A percentile compares a stretch with the other conserved stretches of the same genome.
These are phyloP conservation scores for Actenoides lindsayi DNA, from an alignment of 2,113 vertebrate species.

Conservation along the genomic window DNA sequence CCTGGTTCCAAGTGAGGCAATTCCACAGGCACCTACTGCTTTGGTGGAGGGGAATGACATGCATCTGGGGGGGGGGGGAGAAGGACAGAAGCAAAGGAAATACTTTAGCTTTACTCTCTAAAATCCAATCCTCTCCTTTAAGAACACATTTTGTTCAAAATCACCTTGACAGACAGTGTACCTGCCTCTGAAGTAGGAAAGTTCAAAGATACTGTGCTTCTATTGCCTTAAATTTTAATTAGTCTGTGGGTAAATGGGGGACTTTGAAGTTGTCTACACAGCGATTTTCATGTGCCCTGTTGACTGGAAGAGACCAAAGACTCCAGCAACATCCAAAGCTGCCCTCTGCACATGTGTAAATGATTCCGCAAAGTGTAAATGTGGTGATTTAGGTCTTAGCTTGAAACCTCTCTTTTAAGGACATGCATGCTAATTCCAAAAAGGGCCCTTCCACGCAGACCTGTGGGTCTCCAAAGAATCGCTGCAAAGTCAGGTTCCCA, in stretches of 20 bases:
- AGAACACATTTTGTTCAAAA: background rate
- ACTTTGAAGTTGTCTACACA: background rate
- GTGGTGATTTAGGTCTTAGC: background rate
- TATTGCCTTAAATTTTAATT: slow-evolving; percentile 37
- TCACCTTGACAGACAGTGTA: background rate
- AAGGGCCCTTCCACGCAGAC: background rate
- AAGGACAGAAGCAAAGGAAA: background rate
- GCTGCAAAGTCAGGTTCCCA: background rate
- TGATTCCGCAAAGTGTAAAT: background rate
- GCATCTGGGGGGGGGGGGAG: background rate
- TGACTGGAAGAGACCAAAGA: slow-evolving; percentile 13
- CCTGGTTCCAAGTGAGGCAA: background rate
- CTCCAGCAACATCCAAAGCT: background rate
- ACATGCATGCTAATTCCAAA: background rate
- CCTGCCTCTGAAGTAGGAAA: background rate
- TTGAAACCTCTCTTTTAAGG: background rate
- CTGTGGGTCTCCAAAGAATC: background rate
- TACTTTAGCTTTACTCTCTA: background rate
- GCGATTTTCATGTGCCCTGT: background rate
- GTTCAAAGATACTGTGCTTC: slow-evolving; percentile 2
- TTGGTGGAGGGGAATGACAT: background rate
- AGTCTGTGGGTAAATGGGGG: background rate
- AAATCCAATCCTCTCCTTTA: background rate
- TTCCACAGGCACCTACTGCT: background rate
- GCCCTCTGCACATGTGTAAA: background rate